Base-by-base conservation (phyloP, 35 echinoderm and acorn worm genomes). In the Eucidaris tribuloides region DNA sequence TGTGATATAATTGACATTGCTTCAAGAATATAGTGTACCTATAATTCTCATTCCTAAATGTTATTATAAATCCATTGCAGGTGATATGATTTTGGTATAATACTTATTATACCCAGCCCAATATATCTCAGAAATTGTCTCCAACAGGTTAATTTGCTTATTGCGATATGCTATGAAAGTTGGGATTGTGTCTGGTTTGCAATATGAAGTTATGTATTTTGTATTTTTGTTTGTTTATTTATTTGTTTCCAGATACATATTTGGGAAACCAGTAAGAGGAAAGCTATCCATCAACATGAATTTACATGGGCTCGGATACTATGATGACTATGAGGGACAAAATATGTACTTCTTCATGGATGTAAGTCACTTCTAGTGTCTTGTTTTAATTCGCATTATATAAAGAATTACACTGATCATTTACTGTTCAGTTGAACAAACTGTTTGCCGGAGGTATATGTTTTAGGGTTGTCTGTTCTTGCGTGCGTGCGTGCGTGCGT, bases 241-340 rank as follows among this genome's bases (percentile, higher is more conserved):
- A 17, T 84, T 31, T 34, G 35, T 43, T 46, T 62, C 9, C 29
- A 97, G 94, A 42, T 97, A 97, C 54, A 81, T 79, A 28, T 97
- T 85, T 83, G 90, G 90, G 6, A 82, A 97, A 58, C 89, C 89
- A 70, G 94, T 97, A 20, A 50, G 59, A 39, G 94, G 94, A 18
- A 92, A 97, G 70, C 27, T 97, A 29, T 85, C 90, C 1, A 88
- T 97, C 38, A 97, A 88, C 58, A 97, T 88, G 86, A 92, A 92
- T 24, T 50, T 97, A n/a, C 71, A 85, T 78, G 94, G 94, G 32
- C 49, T 92, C 20, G 94, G 90, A 31, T 97, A 97, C 77, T 97
- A 85, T 82, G 82, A 89, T 32, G 70, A 89, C 81, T 89, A 92
- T 58, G 50, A 76, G 3, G 86, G 90, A 45, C 49, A 87, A 13